Evolutionary conservation across 64 coral and sea anemone genomes (phyloP).

Genomic region (Montipora capricornis): DNA sequence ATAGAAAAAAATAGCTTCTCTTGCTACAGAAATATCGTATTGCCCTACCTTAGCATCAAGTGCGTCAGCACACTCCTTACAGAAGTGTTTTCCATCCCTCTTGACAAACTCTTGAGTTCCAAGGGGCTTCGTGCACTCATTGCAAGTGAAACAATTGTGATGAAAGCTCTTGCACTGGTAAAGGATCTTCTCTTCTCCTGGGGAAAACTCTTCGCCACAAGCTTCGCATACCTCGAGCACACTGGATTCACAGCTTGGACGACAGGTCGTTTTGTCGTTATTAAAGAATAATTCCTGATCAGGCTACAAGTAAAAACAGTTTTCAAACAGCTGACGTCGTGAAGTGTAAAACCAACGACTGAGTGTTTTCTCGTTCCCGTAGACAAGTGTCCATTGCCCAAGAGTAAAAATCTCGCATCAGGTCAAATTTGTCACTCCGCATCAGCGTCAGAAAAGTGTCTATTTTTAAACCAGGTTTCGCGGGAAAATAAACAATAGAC

Average conservation of each 20-base stretch:
- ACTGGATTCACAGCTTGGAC: slow-evolving; percentile 74
- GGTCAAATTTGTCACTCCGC: too few relatives aligned
- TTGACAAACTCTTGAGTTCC: slow-evolving; percentile 95
- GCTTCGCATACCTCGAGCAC: slow-evolving; percentile 83
- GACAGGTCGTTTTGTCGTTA: slow-evolving; percentile 87
- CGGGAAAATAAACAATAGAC: too few relatives aligned
- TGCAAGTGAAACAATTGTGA: slow-evolving; percentile 91
- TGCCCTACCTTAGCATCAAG: slow-evolving; percentile 80
- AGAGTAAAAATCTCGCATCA: too few relatives aligned
- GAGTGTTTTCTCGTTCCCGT: too few relatives aligned
- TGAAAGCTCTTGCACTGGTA: slow-evolving; percentile 96
- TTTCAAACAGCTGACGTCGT: neutral
- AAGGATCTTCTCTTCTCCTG: slow-evolving; percentile 91
- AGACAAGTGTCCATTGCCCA: too few relatives aligned
- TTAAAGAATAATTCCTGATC: slow-evolving; percentile 89
- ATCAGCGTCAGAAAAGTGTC: too few relatives aligned
- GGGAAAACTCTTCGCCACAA: slow-evolving; percentile 83
- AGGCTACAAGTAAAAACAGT: slow-evolving; percentile 37
- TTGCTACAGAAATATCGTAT: neutral
- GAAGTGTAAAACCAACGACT: neutral
- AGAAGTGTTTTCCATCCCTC: slow-evolving; percentile 90
- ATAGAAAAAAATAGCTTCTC: too few relatives aligned
- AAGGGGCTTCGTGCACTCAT: slow-evolving; percentile 85
- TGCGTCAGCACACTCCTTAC: slow-evolving; percentile 80
- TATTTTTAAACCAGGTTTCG: too few relatives aligned